Base-by-base conservation (phyloP, 2,797 vertebrate species). In the Micrastur ruficollis region DNA sequence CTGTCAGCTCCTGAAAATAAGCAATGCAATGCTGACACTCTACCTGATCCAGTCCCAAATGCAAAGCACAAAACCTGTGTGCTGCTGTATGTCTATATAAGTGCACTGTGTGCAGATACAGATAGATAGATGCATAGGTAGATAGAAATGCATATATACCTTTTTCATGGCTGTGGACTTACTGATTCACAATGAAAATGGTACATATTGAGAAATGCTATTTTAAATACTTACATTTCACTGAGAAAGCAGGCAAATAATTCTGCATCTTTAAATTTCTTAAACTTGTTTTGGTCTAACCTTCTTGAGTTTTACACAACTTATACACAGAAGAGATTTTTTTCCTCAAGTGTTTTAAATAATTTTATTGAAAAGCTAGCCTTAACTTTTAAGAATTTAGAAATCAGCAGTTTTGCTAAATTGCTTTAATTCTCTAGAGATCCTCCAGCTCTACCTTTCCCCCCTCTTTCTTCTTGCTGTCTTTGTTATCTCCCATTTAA, bases 391-490 rank as follows among this genome's bases (percentile, higher is more conserved):
- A 84, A 68, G 49, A 94, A 86, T 88, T 55, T 90, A 86, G 46
- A 95, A 95, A 87, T 97, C 91, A 96, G 93, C 83, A 92, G 59
- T 94, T 97, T 93, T 93, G 17, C 14, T 94, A 94, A 89, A 95
- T 96, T 95, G 46, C 47, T 93, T 93, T 84, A 95, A 78, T 74
- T 91, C 90, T 78, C 79, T 70, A 75, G 92, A 78, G 86, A 86
- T 79, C 17, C 16, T 66, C 29, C 32, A 84, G 16, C 38, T 91
- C 65, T 91, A 80, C 82, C 44, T 96, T 95, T 65, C 0, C 31
- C 14, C 7, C 2, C 6, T 55, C 27, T 83, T 82, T 94, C 62
- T 79, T 95, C 71, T 93, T 80, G 6, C 63, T 92, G 74, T 92
- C 90, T 95, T 86, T 93, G 62, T 91, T 92, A 93, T 73, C 70